Conservation (phyloP, 2,797 vertebrate species). For the Eupleurogrammus muticus region DNA sequence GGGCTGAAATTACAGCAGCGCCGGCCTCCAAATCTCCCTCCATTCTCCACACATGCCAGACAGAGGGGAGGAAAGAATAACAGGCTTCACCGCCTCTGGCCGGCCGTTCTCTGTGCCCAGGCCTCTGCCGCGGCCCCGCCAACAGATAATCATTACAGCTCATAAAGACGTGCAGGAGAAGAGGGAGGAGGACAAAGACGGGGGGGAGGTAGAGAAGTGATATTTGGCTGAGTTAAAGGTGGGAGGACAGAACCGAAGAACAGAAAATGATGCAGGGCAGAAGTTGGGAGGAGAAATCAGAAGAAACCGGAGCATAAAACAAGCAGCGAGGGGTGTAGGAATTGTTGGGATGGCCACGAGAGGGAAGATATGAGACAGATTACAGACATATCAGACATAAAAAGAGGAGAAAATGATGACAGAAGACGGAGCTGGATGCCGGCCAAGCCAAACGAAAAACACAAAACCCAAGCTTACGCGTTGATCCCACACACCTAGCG, state of each 20-base stretch:
- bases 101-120: conserved; percentile 43
- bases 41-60: conserved; percentile 77
- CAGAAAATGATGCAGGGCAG: conserved; percentile 12
- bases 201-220: conserved; percentile 35
- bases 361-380: conserved; percentile 23
- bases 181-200: neutral
- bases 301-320: conserved; percentile 13
- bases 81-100: conserved; percentile 59
- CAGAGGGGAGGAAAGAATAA: conserved; percentile 78
- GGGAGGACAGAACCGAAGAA: conserved; percentile 32
- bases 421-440: conserved; percentile 60
- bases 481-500: conserved; percentile 60
- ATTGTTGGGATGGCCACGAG: too few species aligned
- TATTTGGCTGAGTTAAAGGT: conserved; percentile 22
- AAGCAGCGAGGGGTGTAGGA: neutral
- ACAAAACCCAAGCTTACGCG: conserved; percentile 41
- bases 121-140: conserved; percentile 38
- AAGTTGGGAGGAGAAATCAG: conserved; percentile 24
- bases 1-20: conserved; percentile 73
- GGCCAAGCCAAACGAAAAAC: conserved; percentile 70
- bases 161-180: conserved; percentile 43
- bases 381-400: conserved; percentile 38
- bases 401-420: conserved; percentile 49
- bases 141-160: conserved; percentile 68
- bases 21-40: conserved; percentile 64